Base-by-base conservation (phyloP, 2,797 vertebrate genomes). In the Micromesistius poutassou region DNA sequence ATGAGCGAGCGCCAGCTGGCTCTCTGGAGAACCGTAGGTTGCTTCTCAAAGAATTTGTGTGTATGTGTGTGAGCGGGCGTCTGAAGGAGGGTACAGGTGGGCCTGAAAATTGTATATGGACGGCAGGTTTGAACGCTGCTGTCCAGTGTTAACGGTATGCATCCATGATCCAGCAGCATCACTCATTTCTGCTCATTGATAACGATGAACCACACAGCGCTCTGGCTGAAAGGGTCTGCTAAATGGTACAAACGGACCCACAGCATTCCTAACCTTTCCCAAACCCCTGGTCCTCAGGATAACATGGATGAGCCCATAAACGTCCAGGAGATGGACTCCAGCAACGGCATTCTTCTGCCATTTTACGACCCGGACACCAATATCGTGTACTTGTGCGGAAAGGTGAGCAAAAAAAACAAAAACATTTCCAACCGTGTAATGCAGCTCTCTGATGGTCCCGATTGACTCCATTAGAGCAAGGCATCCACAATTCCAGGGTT, bases 1-100 rank as follows among this genome's bases (percentile, higher is more conserved):
- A 99, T 99, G 98, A 99, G 98, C 0, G 98, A 99, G 85, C 94
- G 98, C 83, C 98, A 99, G 92, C 95, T 99, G 30, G 98, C 96
- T 0, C 94, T 99, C 79, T 99, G 98, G 98, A 98, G 97, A 87
- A 94, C 94, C 71, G 98, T 99, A 94, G 0, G 96, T 88, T 80
- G 78, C 38, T 4, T 0, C 13, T 25, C 13, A 55, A 19, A 55
- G 55, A 8, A 19, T 62, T 1, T 22, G 22, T 62, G 22, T n/a
- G 55, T n/a, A 2, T 62, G 55, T 62, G 55, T 8, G 55, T 62
- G 55, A 1, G 22, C 2, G 46, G 2, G 46, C 22, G 19, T 55
- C 16, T 55, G 46, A 22, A 13, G 12, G 42, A 14, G 42, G 3
- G 19, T 55, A 12, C 2, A 12, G 3, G 19, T 1, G 46, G 46